These are phyloP conservation scores for Epinephelus cyanopodus DNA, from an alignment of 2,113 vertebrate species.

Conservation along the genomic window DNA sequence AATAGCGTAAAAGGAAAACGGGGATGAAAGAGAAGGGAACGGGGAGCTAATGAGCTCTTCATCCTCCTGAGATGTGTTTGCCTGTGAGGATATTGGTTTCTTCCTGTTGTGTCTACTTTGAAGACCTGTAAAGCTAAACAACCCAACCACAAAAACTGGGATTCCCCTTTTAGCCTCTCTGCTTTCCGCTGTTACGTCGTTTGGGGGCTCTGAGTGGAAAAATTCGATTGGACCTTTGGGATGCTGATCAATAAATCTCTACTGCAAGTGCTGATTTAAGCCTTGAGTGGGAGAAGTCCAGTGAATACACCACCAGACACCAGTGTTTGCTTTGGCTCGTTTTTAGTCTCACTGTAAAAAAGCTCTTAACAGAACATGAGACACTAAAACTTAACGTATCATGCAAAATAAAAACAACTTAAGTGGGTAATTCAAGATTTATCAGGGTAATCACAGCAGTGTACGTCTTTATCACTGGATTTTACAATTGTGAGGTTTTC, in stretches of 20 bases:
- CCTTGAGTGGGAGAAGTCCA: slow-evolving; percentile 21
- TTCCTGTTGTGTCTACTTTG: slow-evolving; percentile 24
- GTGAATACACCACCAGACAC: not conserved
- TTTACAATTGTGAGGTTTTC: not conserved
- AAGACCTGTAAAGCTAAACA: slow-evolving; percentile 27
- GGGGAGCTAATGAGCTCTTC: not conserved
- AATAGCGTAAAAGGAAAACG: not conserved
- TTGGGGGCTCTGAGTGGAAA: slow-evolving; percentile 30
- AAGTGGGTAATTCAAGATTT: not conserved
- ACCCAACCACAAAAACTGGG: slow-evolving; percentile 4
- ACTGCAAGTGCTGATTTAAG: slow-evolving; percentile 30
- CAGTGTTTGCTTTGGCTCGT: not conserved
- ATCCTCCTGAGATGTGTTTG: slow-evolving; percentile 32
- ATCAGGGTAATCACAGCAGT: not conserved
- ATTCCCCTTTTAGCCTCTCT: slow-evolving; percentile 5
- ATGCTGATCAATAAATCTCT: slow-evolving; percentile 59
- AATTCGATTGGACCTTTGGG: slow-evolving; percentile 43
- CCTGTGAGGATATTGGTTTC: slow-evolving; percentile 29
- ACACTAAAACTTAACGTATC: not conserved
- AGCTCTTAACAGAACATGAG: not conserved
- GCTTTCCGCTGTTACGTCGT: not conserved
- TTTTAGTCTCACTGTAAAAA: not conserved
- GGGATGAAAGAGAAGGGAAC: not conserved
- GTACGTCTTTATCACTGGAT: not conserved
- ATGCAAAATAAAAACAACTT: not conserved